These are phyloP conservation scores for Horisme vitalbata DNA, from an alignment of 2,888 invertebrate species.

Conservation along the genomic window DNA sequence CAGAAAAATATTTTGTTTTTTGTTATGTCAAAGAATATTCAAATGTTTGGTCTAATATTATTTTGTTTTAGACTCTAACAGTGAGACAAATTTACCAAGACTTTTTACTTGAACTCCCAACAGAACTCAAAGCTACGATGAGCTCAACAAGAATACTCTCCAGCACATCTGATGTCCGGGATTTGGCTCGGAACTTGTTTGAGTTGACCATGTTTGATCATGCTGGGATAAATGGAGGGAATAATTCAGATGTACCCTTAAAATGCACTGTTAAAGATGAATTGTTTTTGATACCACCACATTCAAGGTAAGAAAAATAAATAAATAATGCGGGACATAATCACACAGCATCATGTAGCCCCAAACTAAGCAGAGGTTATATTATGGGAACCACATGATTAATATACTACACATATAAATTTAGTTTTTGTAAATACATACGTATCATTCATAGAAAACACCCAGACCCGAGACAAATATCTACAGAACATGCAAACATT, in stretches of 20 bases:
- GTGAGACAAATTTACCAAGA: slow-evolving; percentile 49
- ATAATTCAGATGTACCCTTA: slow-evolving; percentile 75
- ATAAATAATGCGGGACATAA: too few relatives aligned
- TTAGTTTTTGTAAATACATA: too few relatives aligned
- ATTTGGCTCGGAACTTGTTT: slow-evolving; percentile 54
- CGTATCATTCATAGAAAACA: too few relatives aligned
- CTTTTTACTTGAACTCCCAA: slow-evolving; percentile 42
- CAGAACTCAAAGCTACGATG: slow-evolving; percentile 35
- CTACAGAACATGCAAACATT: too few relatives aligned
- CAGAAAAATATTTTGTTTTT: too few relatives aligned
- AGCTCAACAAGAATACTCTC: neutral
- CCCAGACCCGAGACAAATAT: too few relatives aligned
- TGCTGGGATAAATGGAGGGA: slow-evolving; percentile 77
- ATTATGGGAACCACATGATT: too few relatives aligned
- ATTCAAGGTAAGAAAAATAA: slow-evolving; percentile 76
- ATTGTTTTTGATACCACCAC: slow-evolving; percentile 85
- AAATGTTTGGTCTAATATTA: too few relatives aligned
- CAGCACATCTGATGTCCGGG: slow-evolving; percentile 48
- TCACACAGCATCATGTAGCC: too few relatives aligned
- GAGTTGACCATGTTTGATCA: slow-evolving; percentile 56
- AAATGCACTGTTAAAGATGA: slow-evolving; percentile 70
- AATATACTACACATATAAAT: too few relatives aligned
- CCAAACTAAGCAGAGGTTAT: too few relatives aligned
- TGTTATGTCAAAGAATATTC: too few relatives aligned
- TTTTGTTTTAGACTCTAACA: slow-evolving; percentile 49